These are phyloP conservation scores for Drosophila longiperda DNA, from an alignment of 2,888 invertebrate genomes.

Conservation along the genomic window DNA sequence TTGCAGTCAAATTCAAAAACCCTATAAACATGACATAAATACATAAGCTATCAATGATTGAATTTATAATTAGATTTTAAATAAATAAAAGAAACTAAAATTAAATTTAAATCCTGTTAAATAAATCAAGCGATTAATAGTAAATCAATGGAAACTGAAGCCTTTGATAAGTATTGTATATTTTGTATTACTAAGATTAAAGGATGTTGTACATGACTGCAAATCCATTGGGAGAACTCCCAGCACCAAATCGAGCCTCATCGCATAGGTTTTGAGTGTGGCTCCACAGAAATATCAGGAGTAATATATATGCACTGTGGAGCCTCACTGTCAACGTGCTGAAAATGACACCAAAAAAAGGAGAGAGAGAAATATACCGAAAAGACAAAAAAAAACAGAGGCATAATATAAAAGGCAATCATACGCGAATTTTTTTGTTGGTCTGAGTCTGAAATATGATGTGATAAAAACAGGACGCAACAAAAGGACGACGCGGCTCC, in stretches of 20 bases:
- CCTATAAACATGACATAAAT: not conserved
- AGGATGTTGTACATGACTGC: not conserved
- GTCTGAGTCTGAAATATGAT: constrained; percentile 63
- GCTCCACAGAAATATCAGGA: constrained; percentile 7
- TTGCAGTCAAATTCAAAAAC: not conserved
- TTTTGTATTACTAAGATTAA: not conserved
- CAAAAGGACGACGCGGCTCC: constrained; percentile 33
- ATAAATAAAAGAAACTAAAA: not conserved
- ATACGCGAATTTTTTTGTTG: constrained; percentile 38
- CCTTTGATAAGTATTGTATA: not conserved
- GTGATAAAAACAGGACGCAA: constrained; percentile 51
- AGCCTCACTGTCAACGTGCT: constrained; percentile 14
- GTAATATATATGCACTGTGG: constrained; percentile 24
- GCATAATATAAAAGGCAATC: constrained; percentile 31
- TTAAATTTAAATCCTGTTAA: not conserved
- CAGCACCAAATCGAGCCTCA: not conserved
- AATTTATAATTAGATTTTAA: not conserved
- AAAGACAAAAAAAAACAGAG: constrained; percentile 2
- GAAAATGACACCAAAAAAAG: constrained; percentile 3
- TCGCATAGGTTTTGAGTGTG: constrained; percentile 13
- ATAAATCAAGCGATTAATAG: not conserved
- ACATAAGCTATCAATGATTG: not conserved
- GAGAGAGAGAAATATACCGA: not conserved
- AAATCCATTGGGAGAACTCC: constrained; percentile 25
- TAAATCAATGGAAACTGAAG: not conserved